A percentile compares a stretch with the other conserved stretches of the same genome.
phyloP scores from a whole-genome alignment of 1,140 invertebrate species.

The Platyura marginata region DNA sequence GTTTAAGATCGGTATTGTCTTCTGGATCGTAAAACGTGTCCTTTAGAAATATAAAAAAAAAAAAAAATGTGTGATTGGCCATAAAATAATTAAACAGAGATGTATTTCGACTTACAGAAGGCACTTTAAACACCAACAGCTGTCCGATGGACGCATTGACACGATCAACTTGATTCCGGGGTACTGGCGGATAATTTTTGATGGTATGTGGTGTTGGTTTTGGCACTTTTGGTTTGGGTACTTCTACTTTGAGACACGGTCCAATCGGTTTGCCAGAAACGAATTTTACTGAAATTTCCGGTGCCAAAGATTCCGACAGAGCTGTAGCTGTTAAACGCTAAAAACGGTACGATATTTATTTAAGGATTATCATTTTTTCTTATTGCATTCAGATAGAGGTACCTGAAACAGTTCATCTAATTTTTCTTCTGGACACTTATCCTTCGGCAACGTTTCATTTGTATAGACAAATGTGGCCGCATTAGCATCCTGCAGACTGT shows the following conservation, averaged over 20 bases:
- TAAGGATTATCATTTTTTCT: no score
- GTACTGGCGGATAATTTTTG: slow-evolving; percentile 50
- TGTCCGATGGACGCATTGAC: slow-evolving; percentile 61
- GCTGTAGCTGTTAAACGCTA: slow-evolving; percentile 27
- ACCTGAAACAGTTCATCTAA: slow-evolving; percentile 43
- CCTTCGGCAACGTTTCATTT: slow-evolving; percentile 65
- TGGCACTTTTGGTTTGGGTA: slow-evolving; percentile 19
- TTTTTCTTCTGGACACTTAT: slow-evolving; percentile 50
- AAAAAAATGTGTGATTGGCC: no score
- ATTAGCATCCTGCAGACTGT: slow-evolving; percentile 17
- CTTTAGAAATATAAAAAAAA: slow-evolving; percentile 24
- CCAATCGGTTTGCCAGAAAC: slow-evolving; percentile 40
- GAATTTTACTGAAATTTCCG: slow-evolving; percentile 39
- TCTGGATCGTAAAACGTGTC: slow-evolving; percentile 83
- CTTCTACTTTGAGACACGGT: slow-evolving; percentile 32
- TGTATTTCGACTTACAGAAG: slow-evolving; percentile 34
- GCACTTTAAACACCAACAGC: slow-evolving; percentile 60
- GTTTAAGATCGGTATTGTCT: slow-evolving; percentile 55
- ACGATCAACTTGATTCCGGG: slow-evolving; percentile 67
- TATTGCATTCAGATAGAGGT: no score
- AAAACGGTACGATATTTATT: no score
- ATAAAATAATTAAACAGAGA: no score
- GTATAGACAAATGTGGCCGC: slow-evolving; percentile 62
- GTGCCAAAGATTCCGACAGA: slow-evolving; percentile 34
- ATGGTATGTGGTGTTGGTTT: slow-evolving; percentile 31